Conservation (phyloP, 2,113 vertebrate genomes). For the Nothocercus nigrocapillus region DNA sequence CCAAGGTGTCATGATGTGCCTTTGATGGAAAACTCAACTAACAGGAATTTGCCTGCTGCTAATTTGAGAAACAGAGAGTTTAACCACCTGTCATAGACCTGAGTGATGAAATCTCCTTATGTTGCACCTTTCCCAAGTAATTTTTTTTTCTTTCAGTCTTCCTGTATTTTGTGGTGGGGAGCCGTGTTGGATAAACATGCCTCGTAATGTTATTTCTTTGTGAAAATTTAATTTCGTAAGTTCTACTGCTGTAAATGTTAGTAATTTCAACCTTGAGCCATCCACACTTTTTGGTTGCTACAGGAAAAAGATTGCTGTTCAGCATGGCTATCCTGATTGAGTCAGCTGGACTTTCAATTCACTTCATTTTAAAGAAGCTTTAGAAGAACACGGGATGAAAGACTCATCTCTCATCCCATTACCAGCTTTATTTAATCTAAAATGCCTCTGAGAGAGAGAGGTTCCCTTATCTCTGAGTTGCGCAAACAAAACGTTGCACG, state of each 20-base stretch:
- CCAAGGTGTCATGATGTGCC: not conserved
- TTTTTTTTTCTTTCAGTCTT: not conserved
- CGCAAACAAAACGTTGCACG: slow-evolving; percentile 27
- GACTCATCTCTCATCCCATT: slow-evolving; percentile 23
- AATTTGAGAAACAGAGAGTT: not conserved
- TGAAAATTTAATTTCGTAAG: not conserved
- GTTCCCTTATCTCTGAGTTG: slow-evolving; percentile 46
- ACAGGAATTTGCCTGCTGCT: not conserved
- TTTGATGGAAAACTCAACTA: not conserved
- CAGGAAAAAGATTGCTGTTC: not conserved
- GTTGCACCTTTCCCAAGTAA: not conserved
- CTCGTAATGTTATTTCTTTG: not conserved
- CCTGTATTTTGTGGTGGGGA: not conserved
- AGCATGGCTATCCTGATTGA: not conserved
- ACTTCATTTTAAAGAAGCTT: not conserved
- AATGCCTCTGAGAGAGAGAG: slow-evolving; percentile 42
- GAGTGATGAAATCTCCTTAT: not conserved
- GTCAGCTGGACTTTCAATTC: not conserved
- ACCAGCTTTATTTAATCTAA: slow-evolving; percentile 56
- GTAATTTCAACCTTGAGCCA: not conserved
- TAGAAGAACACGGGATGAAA: slow-evolving; percentile 26
- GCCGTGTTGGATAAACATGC: not conserved
- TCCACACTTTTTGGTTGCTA: not conserved
- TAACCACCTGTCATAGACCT: not conserved
- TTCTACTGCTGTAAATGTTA: not conserved